Base-by-base conservation (phyloP, 2,888 invertebrate genomes). In the Melanostoma mellinum region DNA sequence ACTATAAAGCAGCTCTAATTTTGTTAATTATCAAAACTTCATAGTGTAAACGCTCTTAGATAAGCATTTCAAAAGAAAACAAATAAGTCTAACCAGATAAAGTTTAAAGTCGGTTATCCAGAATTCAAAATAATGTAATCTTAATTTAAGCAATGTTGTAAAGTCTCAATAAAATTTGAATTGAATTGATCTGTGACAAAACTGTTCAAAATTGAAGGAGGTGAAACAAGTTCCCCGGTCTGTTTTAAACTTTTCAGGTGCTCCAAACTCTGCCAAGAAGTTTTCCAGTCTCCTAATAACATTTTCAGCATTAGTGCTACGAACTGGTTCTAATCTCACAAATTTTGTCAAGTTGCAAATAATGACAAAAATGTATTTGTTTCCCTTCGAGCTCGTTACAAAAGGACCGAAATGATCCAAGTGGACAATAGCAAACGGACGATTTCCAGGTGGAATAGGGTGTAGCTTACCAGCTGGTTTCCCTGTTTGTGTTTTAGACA, bases 191-290 rank as follows among this genome's bases (percentile, higher is more conserved):
- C 30, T 40, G 3, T 56, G 5, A 32, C 35, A 61, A 46, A 61
- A 61, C 33, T 3, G 3, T 46, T 44, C 33, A 9, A 63, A 63
- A n/a, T 63, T 48, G 4, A 3, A 8, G 0, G 68, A 69, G 0
- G 48, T 69, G 36, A 69, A 56, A 56, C 56, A 56, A 6, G 68
- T 56, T 1, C 68, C 46, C n/a, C 68, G 46, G 20, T 69, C 55
- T 5, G 69, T 44, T 2, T 48, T 32, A 1, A 56, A 5, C 6
- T 44, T 42, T 8, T 48, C 38, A 0, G 55, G 56, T 10, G 46
- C 46, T 10, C 69, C 38, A 48, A 69, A 50, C 2, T 52, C 65
- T 32, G n/a, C 4, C 6, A 42, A 42, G 5, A 67, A 67, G 42
- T 67, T 52, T 1, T 67, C 53, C 35, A 67, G 8, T 32, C 52